Base-by-base conservation (phyloP, 2,113 vertebrate species). In the Eublepharis macularius region DNA sequence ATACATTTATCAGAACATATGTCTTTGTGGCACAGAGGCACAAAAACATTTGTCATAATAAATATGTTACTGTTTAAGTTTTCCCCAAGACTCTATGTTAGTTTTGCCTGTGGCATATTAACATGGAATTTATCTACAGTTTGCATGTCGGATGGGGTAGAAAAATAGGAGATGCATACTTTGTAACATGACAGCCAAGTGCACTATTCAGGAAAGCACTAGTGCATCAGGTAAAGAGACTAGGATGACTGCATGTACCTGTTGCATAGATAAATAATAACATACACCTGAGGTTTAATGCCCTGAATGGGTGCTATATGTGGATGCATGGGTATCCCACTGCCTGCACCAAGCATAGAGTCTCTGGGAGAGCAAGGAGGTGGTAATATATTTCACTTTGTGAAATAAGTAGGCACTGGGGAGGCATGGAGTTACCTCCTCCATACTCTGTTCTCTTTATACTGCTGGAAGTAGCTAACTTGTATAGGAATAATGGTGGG, bases 221-320 rank as follows among this genome's bases (percentile, higher is more conserved):
- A 34, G 60, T 65, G 43, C 36, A 66, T 29, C 51, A 73, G 51
- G 47, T 36, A 34, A 39, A 81, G n/a, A 26, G 81, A 26, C 60
- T 81, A 86, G 69, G 32, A 12, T 84, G 45, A 86, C 91, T 84
- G 73, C 87, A 86, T 63, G 68, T 86, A 80, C 84, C 80, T 73
- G 66, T 80, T 73, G n/a, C 77, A 76, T 66, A 80, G 51, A 49
- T 45, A 9, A 14, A 41, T 80, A 32, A 66, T 86, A 66, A 68
- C 45, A 9, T 45, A 57, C 49, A 63, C 29, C n/a, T 63, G 69
- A 77, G 69, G 63, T 74, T 74, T 21, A 80, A n/a, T 85, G 68
- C 68, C 41, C 76, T 85, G 76, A 54, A 49, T 74, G 84, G 68
- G 84, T 80, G 76, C 80, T 80, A 34, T 11, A 32, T 80, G 83